These are phyloP conservation scores for Strigamia crassipes DNA, from an alignment of 2,888 invertebrate species.

Conservation along the genomic window DNA sequence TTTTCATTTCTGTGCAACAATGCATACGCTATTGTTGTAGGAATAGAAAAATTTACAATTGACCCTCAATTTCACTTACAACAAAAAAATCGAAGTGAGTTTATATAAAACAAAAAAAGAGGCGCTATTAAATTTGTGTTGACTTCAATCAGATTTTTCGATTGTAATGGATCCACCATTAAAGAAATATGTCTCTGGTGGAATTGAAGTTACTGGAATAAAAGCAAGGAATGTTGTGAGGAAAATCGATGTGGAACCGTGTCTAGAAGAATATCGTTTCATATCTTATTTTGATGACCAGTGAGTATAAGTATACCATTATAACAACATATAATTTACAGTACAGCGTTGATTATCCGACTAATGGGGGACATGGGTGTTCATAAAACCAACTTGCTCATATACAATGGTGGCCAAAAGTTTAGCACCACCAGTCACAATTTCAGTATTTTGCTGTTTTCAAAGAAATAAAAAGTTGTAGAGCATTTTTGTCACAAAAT, in stretches of 20 bases:
- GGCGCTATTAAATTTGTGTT: no score
- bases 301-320: neutral
- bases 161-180: neutral
- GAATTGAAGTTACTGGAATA: neutral
- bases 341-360: no score
- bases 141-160: neutral
- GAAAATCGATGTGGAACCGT: neutral
- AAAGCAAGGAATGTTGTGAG: neutral
- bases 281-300: conserved; percentile 1
- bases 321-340: no score
- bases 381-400: no score
- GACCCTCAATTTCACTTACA: neutral
- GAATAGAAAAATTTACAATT: neutral
- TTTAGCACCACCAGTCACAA: no score
- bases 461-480: no score
- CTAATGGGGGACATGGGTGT: no score
- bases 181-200: neutral
- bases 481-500: no score
- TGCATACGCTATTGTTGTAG: neutral
- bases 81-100: neutral
- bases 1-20: neutral
- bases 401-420: no score
- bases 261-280: neutral
- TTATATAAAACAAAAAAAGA: no score
- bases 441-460: no score